phyloP scores from a whole-genome alignment of 2,113 vertebrate species.

The Bothrops jararaca region DNA sequence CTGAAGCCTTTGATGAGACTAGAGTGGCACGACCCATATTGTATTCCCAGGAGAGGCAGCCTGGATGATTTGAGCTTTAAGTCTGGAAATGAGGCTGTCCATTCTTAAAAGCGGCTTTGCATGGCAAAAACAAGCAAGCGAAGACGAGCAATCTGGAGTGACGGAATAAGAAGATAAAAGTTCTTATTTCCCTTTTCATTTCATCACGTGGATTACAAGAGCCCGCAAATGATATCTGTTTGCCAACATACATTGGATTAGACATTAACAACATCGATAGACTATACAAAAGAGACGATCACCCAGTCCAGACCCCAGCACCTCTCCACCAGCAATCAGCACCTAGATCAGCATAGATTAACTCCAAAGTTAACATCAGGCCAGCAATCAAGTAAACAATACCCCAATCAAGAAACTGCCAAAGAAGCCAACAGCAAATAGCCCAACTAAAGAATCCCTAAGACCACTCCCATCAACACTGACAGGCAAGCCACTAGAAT shows the following conservation, averaged over 20 bases:
- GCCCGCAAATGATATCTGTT: neutral
- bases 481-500: no score
- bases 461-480: no score
- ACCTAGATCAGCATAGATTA: no score
- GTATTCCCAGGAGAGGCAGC: slow-evolving; percentile 19
- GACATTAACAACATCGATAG: neutral
- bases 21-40: neutral
- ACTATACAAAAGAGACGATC: no score
- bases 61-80: slow-evolving; percentile 10
- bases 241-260: neutral
- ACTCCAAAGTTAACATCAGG: no score
- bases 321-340: no score
- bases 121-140: neutral
- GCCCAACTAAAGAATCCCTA: no score
- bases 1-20: neutral
- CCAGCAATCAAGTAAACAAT: no score
- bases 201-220: neutral
- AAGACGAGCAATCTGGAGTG: slow-evolving; percentile 6
- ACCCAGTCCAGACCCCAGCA: no score
- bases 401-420: no score
- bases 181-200: slow-evolving; percentile 30
- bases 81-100: slow-evolving; percentile 27
- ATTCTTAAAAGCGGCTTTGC: slow-evolving; percentile 37
- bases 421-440: no score
- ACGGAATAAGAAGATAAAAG: slow-evolving; percentile 27